A percentile compares a stretch with the other conserved stretches of the same genome.
Conservation (phyloP, 1,140 invertebrate species). For the Eriosoma lanigerum region DNA sequence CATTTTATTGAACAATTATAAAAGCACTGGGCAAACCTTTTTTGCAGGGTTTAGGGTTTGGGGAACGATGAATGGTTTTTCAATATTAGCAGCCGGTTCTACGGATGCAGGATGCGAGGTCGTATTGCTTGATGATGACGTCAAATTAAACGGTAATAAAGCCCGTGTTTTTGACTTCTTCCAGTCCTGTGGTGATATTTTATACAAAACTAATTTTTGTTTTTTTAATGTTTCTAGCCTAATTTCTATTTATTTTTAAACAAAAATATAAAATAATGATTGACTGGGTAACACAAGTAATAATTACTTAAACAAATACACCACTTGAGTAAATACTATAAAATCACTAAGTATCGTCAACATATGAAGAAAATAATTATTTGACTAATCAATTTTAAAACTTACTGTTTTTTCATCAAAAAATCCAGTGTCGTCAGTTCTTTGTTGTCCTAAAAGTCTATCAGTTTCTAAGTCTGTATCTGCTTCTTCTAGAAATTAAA, state of each 20-base stretch:
- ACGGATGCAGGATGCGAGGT: conserved; percentile 39
- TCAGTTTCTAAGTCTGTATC: conserved; percentile 89
- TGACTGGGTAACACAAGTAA: conserved; percentile 29
- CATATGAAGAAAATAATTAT: background rate
- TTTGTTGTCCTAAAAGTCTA: conserved; percentile 81
- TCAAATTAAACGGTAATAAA: conserved; percentile 52
- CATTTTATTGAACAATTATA: background rate
- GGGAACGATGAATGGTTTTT: conserved; percentile 45
- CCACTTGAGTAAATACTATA: conserved; percentile 41
- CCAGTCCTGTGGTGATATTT: conserved; percentile 50
- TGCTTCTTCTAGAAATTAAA: conserved; percentile 68
- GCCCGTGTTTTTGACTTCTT: conserved; percentile 52
- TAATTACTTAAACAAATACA: conserved; percentile 45
- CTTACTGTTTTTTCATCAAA: conserved; percentile 78
- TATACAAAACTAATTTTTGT: conserved; percentile 48
- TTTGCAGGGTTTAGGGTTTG: conserved; percentile 46
- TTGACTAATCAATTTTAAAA: conserved; percentile 3
- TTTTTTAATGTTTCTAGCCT: conserved; percentile 1
- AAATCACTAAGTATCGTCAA: conserved; percentile 36
- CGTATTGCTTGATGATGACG: conserved; percentile 40
- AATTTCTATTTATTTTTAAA: background rate
- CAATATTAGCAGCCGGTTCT: conserved; percentile 47
- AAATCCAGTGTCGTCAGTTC: conserved; percentile 86
- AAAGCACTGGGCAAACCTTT: conserved; percentile 48
- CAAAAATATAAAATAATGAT: conserved; percentile 9